Conservation (phyloP, 2,113 vertebrate genomes). For the Caloenas nicobarica region DNA sequence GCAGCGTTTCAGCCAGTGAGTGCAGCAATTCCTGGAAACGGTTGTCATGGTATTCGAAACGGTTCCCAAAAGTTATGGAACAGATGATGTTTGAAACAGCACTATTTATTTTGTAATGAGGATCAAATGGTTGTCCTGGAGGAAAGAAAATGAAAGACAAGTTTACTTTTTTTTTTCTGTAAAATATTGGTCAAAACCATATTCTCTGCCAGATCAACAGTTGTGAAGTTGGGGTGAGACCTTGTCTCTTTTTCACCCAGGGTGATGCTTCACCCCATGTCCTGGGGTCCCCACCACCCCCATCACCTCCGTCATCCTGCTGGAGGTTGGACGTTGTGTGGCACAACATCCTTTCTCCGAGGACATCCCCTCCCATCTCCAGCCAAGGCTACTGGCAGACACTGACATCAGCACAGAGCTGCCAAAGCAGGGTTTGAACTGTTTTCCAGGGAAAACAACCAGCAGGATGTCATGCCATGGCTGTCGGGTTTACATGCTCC, state of each 20-base stretch:
- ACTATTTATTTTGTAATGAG: slow-evolving; percentile 75
- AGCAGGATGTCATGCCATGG: fast-evolving
- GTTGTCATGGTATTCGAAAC: slow-evolving; percentile 85
- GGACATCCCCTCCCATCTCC: background rate
- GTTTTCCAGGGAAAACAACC: background rate
- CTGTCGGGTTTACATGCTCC: background rate
- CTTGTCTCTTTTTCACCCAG: background rate
- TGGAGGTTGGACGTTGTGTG: background rate
- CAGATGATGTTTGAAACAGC: slow-evolving; percentile 86
- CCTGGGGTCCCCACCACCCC: background rate
- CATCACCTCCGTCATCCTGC: fast-evolving
- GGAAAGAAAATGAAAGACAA: background rate
- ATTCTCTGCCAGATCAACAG: background rate
- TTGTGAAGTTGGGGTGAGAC: background rate
- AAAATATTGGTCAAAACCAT: background rate
- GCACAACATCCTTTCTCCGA: fast-evolving
- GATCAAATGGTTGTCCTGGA: slow-evolving; percentile 79
- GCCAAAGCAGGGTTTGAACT: background rate
- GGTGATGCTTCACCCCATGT: background rate
- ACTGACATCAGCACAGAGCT: background rate
- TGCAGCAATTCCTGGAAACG: slow-evolving; percentile 79
- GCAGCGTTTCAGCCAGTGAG: slow-evolving; percentile 72
- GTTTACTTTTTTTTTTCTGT: background rate
- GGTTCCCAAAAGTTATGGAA: slow-evolving; percentile 84
- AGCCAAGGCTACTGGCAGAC: background rate